Evolutionary conservation across 2,797 vertebrate species (phyloP).

Genomic region (Anas bahamensis): DNA sequence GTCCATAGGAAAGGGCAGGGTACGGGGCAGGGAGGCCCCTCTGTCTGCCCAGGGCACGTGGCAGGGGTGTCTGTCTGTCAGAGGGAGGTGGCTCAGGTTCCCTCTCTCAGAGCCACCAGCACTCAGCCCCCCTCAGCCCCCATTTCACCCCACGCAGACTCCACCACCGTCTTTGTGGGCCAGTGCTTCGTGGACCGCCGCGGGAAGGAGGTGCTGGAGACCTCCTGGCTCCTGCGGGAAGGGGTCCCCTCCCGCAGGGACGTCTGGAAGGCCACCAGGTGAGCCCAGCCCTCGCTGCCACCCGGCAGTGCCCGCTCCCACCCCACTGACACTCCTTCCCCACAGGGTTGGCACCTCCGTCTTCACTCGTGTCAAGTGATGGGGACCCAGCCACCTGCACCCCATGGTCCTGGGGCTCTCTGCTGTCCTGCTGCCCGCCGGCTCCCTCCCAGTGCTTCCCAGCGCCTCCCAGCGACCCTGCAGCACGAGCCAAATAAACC

Average conservation of each 20-base stretch:
- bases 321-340: neutral
- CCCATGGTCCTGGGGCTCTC: neutral
- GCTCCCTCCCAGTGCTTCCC: neutral
- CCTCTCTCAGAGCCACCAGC: neutral
- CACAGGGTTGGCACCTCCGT: neutral
- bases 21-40: neutral
- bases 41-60: neutral
- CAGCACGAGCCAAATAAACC: neutral
- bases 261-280: neutral
- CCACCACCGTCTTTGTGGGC: neutral
- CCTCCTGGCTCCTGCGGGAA: neutral
- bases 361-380: neutral
- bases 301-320: accelerated
- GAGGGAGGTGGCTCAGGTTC: neutral
- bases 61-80: neutral
- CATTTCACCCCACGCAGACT: neutral
- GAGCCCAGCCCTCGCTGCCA: neutral
- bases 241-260: neutral
- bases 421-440: neutral
- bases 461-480: neutral
- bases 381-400: neutral
- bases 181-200: neutral
- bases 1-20: accelerated
- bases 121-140: accelerated
- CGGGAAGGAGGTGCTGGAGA: neutral